Base-by-base conservation (phyloP, 2,797 vertebrate genomes). In the Peromyscus attwateri region DNA sequence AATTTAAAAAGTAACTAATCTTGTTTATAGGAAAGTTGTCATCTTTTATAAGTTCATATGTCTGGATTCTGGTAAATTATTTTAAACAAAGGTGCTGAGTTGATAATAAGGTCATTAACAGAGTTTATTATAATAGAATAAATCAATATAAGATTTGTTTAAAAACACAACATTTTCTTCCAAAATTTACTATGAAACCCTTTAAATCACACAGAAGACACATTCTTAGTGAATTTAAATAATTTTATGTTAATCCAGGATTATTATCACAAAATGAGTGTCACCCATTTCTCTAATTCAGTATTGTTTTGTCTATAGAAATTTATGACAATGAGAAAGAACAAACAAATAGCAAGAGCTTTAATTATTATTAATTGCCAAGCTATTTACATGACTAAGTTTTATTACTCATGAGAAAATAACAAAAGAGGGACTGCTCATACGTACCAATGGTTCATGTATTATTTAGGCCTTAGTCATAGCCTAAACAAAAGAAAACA, bases 1-100 rank as follows among this genome's bases (percentile, higher is more conserved):
- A 17, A 96, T 62, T 84, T 92, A 76, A 96, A 46, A 95, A 62
- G 52, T 87, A 82, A 64, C 29, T 75, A 92, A 79, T 40, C 17
- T 17, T 12, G 3, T 29, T 77, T 19, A 83, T 87, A 89, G 25
- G 34, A 25, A 19, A 73, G 46, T 71, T 77, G 43, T 0, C 7
- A 70, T 70, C 7, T 55, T 89, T 85, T 71, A 64, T 71, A 92
- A 91, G 17, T 70, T 49, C 6, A 64, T 49, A 85, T 4, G 95
- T 94, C 17, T 94, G 64, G 12, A 5, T 84, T 19, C 3, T 73
- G 49, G 0, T 23, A 83, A 60, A 6, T 40, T 43, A 16, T n/a
- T 70, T 81, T n/a, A 8, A 89, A 84, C 14, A 87, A 92, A 81
- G 55, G 57, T 82, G 37, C 2, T 57, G 10, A 60, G 40, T 43